Evolutionary conservation across 2,888 invertebrate genomes (phyloP).

Genomic region (Metopia argyrocephala): DNA sequence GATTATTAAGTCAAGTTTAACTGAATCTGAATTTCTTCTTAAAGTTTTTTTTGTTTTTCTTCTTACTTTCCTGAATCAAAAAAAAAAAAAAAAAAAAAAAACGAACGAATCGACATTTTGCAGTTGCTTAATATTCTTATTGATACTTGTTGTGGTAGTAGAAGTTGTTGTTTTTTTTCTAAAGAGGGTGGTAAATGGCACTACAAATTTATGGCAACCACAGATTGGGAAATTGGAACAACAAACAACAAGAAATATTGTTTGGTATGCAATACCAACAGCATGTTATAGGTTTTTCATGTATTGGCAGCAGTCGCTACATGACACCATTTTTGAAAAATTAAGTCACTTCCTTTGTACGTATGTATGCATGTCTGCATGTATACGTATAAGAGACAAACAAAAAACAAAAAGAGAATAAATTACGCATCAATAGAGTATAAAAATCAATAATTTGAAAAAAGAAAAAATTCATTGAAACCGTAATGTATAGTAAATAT

Average conservation of each 20-base stretch:
- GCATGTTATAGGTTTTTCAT: constrained; percentile 5
- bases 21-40: no score
- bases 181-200: constrained; percentile 37
- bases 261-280: constrained; percentile 20
- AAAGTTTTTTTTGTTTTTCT: background rate
- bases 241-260: constrained; percentile 35
- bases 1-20: no score
- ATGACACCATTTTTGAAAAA: background rate
- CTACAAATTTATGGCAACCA: constrained; percentile 61
- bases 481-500: background rate
- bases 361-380: no score
- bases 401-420: no score
- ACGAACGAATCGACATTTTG: background rate
- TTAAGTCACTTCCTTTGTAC: no score
- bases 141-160: constrained; percentile 18
- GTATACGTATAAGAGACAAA: no score
- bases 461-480: background rate
- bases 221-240: constrained; percentile 57
- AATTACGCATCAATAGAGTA: no score
- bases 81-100: background rate
- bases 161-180: background rate
- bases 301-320: background rate
- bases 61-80: constrained; percentile 36
- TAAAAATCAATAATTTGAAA: no score
- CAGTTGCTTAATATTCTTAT: background rate